Evolutionary conservation across 2,797 vertebrate genomes (phyloP), one percentile per base, ranked within the genome.

Genomic region (Lacerta viridis): DNA sequence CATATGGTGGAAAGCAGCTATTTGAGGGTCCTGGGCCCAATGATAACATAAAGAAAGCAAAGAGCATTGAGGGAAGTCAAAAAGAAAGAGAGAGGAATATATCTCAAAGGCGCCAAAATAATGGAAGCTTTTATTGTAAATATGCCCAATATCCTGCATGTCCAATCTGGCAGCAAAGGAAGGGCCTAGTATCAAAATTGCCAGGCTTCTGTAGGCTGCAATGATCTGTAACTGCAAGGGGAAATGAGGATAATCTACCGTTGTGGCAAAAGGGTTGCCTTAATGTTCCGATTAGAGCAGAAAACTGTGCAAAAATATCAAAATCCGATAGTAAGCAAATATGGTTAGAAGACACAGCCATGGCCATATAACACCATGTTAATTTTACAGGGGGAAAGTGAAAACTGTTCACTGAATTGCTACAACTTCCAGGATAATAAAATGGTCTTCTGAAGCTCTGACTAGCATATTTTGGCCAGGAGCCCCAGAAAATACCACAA

Each of bases 401-500:
- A 76, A 29, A 92, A 86, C 39, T 89, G 92, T 91, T 50, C 69
- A 85, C 90, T 85, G 0, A 90, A 92, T 90, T 90, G 87, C 80
- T 72, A 13, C 46, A 87, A 36, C 68, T 94, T 95, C 93, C 80
- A 80, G 7, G 68, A 88, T 93, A 92, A 94, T 94, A 92, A 95
- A 96, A 95, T 89, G 92, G 77, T 91, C 74, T 91, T 93, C 93
- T 94, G 90, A 93, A 95, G 95, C 94, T 76, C 3, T 92, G 91
- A 90, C 89, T 95, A 89, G 83, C 71, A 89, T 89, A 89, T 93
- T 96, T 95, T 96, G 95, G 91, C 95, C 94, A 76, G 83, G 68
- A 96, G 87, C 33, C 93, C 80, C 85, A 96, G 87, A 94, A 95
- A 96, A 96, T 92, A 90, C 87, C 95, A 87, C 94, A 96, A 96